Evolutionary conservation across 1,140 invertebrate genomes (phyloP).

Genomic region (Euura saliciscinereae): DNA sequence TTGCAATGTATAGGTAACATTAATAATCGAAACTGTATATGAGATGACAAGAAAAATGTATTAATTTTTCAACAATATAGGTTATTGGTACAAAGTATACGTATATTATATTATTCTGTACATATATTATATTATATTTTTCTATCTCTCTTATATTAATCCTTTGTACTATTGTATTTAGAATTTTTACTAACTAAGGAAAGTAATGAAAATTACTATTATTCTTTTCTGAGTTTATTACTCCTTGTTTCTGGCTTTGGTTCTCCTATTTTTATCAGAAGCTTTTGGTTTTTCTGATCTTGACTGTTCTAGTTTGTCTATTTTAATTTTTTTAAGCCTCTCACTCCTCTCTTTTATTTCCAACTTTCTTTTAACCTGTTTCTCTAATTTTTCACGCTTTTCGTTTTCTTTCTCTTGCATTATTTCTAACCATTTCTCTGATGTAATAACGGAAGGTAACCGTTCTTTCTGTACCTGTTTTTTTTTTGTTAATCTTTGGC

Average conservation of each 20-base stretch:
- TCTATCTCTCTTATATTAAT: too few relatives aligned
- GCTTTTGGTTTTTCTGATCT: neutral
- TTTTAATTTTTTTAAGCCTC: neutral
- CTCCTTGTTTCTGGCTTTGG: neutral
- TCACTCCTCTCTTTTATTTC: constrained; percentile 20
- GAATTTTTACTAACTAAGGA: too few relatives aligned
- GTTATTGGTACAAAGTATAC: too few relatives aligned
- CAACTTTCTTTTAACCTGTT: constrained; percentile 19
- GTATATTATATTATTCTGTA: too few relatives aligned
- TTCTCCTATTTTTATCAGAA: neutral
- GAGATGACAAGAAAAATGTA: too few relatives aligned
- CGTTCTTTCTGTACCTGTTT: constrained; percentile 23
- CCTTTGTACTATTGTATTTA: too few relatives aligned
- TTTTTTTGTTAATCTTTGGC: too few relatives aligned
- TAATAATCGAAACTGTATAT: too few relatives aligned
- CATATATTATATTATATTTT: too few relatives aligned
- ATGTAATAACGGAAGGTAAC: constrained; percentile 29
- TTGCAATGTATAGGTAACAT: too few relatives aligned
- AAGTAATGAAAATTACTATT: neutral
- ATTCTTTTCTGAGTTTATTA: neutral
- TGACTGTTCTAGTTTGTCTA: neutral
- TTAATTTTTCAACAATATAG: too few relatives aligned
- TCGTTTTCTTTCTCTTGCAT: constrained; percentile 21
- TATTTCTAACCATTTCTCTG: constrained; percentile 31
- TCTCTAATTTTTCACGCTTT: constrained; percentile 19